Percentiles rank a stretch among this genome's conserved stretches.
Evolutionary conservation across 1,140 invertebrate genomes (phyloP).

Genomic region (Microplitis demolitor): DNA sequence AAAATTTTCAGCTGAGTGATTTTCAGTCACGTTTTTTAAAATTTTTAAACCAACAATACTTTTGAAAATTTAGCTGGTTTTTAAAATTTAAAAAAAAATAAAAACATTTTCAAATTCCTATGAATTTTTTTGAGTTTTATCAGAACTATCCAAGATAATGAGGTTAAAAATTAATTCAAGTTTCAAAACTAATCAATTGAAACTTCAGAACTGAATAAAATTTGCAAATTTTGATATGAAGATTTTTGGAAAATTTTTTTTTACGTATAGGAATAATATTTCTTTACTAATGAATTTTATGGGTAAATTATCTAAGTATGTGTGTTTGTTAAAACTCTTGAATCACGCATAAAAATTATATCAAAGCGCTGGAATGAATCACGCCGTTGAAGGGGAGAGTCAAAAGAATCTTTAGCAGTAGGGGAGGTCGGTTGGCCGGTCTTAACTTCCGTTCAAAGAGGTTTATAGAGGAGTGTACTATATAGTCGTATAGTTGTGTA

Average conservation of each 20-base stretch:
- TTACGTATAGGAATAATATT: no score
- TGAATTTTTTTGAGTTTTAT: no score
- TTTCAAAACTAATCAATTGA: neutral
- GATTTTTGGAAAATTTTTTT: no score
- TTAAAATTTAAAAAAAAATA: no score
- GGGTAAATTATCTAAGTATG: neutral
- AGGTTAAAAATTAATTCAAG: no score
- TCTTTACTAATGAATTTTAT: no score
- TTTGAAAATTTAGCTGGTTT: no score
- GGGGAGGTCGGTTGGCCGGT: constrained; percentile 32
- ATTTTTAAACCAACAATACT: no score
- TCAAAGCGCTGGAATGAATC: constrained; percentile 38
- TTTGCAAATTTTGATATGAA: neutral
- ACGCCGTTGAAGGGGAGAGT: constrained; percentile 27
- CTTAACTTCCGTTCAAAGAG: constrained; percentile 49
- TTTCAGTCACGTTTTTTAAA: no score
- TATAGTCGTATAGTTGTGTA: neutral
- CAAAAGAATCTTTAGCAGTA: constrained; percentile 6
- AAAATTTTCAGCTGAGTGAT: no score
- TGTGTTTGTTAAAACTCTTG: neutral
- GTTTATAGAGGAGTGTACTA: constrained; percentile 20
- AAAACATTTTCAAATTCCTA: no score
- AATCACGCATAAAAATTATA: neutral
- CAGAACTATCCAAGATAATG: no score
- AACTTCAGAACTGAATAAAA: neutral